Evolutionary conservation across 2,888 invertebrate genomes (phyloP).

Genomic region (Seira ritae): DNA sequence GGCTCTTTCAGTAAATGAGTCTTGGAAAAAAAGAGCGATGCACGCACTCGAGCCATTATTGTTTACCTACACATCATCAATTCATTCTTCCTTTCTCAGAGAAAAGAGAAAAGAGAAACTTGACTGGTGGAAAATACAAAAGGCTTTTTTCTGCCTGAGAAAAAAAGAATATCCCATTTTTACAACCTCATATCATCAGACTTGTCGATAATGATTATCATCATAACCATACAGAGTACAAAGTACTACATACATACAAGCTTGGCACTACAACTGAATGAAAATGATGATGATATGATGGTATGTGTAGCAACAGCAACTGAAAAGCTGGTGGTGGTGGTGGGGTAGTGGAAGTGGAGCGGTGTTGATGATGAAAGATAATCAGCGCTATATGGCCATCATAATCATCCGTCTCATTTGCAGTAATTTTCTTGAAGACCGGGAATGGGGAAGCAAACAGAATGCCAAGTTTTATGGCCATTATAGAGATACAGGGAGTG

Average conservation of each 20-base stretch:
- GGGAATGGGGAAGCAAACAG: too few species aligned
- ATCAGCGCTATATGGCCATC: constrained; percentile 56
- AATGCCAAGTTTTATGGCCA: too few species aligned
- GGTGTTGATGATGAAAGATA: constrained; percentile 50
- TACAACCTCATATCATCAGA: constrained; percentile 42
- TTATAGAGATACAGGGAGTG: too few species aligned
- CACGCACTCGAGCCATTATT: constrained; percentile 66
- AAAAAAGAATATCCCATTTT: constrained; percentile 27
- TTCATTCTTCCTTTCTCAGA: constrained; percentile 39
- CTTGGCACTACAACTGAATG: too few species aligned
- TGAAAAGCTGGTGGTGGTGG: constrained; percentile 31
- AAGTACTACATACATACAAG: too few species aligned
- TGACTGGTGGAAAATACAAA: too few species aligned
- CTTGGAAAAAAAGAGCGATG: too few species aligned
- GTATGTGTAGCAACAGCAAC: too few species aligned
- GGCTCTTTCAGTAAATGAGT: too few species aligned
- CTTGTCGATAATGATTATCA: constrained; percentile 60
- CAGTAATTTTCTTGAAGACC: constrained; percentile 59
- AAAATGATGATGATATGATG: too few species aligned
- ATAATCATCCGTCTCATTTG: constrained; percentile 62
- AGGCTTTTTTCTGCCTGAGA: too few species aligned
- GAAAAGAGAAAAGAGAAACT: too few species aligned
- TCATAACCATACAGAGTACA: constrained; percentile 35
- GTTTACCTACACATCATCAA: constrained; percentile 65
- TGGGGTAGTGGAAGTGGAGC: background rate